Evolutionary conservation across 2,888 invertebrate species (phyloP), one percentile per base, ranked within the genome.

Genomic region (Stenchaetothrips biformis): DNA sequence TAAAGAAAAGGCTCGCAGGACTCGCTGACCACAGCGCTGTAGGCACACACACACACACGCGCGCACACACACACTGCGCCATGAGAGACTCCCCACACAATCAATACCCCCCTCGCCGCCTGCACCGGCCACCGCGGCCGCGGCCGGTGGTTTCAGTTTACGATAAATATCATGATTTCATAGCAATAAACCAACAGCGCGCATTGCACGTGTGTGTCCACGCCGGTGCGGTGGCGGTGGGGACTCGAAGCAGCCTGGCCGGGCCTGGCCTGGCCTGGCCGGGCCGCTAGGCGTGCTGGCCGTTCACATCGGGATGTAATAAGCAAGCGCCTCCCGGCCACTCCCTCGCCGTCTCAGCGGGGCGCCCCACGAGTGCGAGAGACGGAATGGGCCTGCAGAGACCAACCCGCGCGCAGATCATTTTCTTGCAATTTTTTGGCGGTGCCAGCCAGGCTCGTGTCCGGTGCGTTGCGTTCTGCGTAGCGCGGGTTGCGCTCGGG

Each of bases 161-260:
- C 67, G 67, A 67, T 67, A 67, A 67, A 67, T 67, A 67, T 67
- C 67, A n/a, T 21, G 67, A n/a, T 67, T 67, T 67, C 67, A 67
- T 67, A 21, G 67, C 67, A 67, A 67, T 67, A 67, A 67, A 67
- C 67, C 67, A 67, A 21, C 67, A 67, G 67, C 67, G 21, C 9
- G n/a, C 67, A 13, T 0, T 67, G 67, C 9, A 21, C 21, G 67
- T 67, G 67, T 67, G 67, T 67, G 67, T 67, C 67, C 67, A n/a
- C n/a, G 67, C 25, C 25, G 67, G 1, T 9, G 67, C 67, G 67
- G 21, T 0, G 67, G 67, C 59, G 67, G 67, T 21, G 25, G 67
- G 21, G 25, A 25, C n/a, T 21, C 9, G 67, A 7, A 21, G 67
- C 8, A 25, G 67, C 67, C 67, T 25, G 21, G 67, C 21, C 59